Conservation (phyloP, 2,797 vertebrate genomes). For the Arctocebus calabarensis region DNA sequence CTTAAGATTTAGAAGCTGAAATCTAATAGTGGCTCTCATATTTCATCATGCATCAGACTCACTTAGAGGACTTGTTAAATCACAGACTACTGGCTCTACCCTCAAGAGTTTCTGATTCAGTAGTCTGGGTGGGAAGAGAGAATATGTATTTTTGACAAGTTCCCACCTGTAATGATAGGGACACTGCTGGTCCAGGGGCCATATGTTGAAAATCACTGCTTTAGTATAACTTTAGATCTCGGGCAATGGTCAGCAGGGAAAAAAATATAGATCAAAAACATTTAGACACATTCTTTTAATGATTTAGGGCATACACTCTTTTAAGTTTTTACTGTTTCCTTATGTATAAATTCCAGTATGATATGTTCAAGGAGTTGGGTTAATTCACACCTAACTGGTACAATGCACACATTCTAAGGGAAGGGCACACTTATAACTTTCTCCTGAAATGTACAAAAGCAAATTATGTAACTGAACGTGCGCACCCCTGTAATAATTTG, state of each 20-base stretch:
- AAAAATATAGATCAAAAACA: constrained; percentile 1
- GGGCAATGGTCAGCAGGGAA: neutral
- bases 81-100: neutral
- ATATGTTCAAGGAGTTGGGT: no score
- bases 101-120: neutral
- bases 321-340: constrained; percentile 36
- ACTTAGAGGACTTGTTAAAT: neutral
- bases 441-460: no score
- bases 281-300: neutral
- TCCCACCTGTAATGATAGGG: neutral
- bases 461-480: no score
- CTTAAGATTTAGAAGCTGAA: neutral
- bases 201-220: neutral
- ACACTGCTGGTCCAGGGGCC: neutral
- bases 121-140: neutral
- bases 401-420: no score
- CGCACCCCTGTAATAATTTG: no score
- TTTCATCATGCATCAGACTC: neutral
- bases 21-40: neutral
- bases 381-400: no score
- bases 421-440: no score
- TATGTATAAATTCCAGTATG: neutral
- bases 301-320: neutral
- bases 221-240: neutral
- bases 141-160: neutral